Base-by-base conservation (phyloP, 2,888 invertebrate species). In the Sceliomorpha sp. region DNA sequence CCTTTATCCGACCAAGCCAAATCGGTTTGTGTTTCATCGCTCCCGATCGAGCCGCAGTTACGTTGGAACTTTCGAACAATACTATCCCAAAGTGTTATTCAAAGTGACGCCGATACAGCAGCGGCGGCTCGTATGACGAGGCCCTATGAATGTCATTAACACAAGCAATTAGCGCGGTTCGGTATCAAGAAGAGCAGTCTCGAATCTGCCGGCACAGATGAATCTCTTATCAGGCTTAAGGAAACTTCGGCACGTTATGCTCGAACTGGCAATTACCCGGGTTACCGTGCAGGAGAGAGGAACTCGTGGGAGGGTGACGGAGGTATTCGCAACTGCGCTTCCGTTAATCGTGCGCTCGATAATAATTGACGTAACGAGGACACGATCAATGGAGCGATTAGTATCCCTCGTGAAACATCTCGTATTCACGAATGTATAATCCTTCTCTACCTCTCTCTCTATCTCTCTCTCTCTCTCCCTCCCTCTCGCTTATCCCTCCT, bases 311-410 rank as follows among this genome's bases (percentile, higher is more conserved):
- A n/a, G n/a, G n/a, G n/a, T n/a, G 70, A 40, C 62, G 67, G 67
- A 58, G 70, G 71, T 63, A 71, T 70, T 74, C 71, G 81, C 62
- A 63, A 72, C 72, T 77, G 72, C 59, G 74, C 79, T 75, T 79
- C 74, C 76, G 80, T 71, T 76, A 74, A 79, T 78, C 75, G 78
- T 62, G 67, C 69, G 79, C 69, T 76, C 79, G 77, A 83, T 80
- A 80, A 83, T 83, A 81, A 84, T 82, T 82, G 82, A 81, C 81
- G 79, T 80, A 84, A 83, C 80, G 82, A 78, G 80, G 79, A 82
- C 77, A 72, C 76, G 75, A 78, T 76, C 75, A 60, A 78, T 78
- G 71, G 71, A 66, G 66, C 66, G 75, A 79, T 78, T 75, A 72
- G 70, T 51, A 63, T 59, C 62, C 53, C 51, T 48, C 50, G 47